A percentile compares a stretch with the other conserved stretches of the same genome.
Conservation (phyloP, 2,888 invertebrate genomes). For the Caenorhabditis sp. region DNA sequence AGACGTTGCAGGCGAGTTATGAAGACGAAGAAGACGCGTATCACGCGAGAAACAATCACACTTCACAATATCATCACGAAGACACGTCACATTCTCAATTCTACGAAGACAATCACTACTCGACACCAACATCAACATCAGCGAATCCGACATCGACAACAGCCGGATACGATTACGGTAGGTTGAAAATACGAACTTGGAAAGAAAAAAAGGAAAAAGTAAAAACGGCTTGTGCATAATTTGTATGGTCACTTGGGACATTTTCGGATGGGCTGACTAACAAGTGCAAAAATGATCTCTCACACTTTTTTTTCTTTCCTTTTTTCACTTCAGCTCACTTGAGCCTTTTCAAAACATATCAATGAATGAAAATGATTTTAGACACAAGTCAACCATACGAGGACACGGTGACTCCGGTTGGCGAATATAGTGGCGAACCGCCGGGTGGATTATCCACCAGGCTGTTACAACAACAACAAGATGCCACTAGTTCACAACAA, state of each 20-base stretch:
- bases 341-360: too few species aligned
- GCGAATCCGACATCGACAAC: not conserved
- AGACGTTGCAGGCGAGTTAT: slow-evolving; percentile 64
- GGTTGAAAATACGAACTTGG: not conserved
- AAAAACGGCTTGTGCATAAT: too few species aligned
- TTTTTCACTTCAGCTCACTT: too few species aligned
- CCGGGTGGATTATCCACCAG: not conserved
- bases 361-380: not conserved
- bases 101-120: too few species aligned
- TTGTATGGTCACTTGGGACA: too few species aligned
- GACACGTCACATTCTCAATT: too few species aligned
- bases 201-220: slow-evolving; percentile 6
- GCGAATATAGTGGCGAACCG: slow-evolving; percentile 17
- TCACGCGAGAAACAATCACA: slow-evolving; percentile 39
- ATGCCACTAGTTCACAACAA: too few species aligned
- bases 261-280: too few species aligned
- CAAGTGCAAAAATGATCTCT: too few species aligned
- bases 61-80: slow-evolving; percentile 22
- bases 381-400: slow-evolving; percentile 14
- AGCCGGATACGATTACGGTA: not conserved
- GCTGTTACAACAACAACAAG: too few species aligned
- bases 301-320: too few species aligned
- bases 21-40: slow-evolving; percentile 65
- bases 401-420: slow-evolving; percentile 41
- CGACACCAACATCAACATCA: too few species aligned